Evolutionary conservation across 1,140 invertebrate species (phyloP), one percentile per base, ranked within the genome.

Genomic region (Hylyphantes graminicola): DNA sequence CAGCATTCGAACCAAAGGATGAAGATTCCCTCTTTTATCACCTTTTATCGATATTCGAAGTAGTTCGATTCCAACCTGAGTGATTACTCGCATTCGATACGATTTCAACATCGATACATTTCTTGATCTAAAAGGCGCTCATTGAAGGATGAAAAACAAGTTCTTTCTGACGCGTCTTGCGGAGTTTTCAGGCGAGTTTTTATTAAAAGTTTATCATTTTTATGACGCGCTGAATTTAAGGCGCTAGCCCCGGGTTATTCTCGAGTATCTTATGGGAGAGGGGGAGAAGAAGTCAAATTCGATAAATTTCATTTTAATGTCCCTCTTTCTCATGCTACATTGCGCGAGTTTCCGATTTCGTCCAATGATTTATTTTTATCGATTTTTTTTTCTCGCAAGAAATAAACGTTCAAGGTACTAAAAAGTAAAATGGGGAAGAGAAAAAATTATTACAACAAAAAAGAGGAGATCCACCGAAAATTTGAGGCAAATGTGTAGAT

Each of bases 261-360:
- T 74, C 17, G 75, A 72, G 67, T 81, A 83, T 83, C 76, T 17
- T 54, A 74, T 35, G 50, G 67, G 57, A 57, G 63, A 15, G 68
- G 55, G 72, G 63, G 50, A 65, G 57, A 61, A 67, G 67, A 78
- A 73, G 79, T 83, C 70, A 83, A 75, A 83, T 83, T 83, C 80
- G 80, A 83, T 83, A 74, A 83, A 83, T 83, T 83, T 75, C 80
- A 83, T 83, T 83, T 83, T 83, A 83, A 83, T 83, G 80, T 83
- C 72, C 80, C 73, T 59, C 63, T 83, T 83, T 83, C 80, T 83
- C 80, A 75, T 50, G 80, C 70, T 83, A 83, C 80, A 83, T 83
- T 83, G 80, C 80, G 51, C 70, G 19, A 83, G 55, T 83, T 83
- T 83, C 51, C 72, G 59, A 83, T 83, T 35, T 83, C 72, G 70